phyloP scores from a whole-genome alignment of 35 echinoderm and acorn worm genomes.

The Heliocidaris erythrogramma region DNA sequence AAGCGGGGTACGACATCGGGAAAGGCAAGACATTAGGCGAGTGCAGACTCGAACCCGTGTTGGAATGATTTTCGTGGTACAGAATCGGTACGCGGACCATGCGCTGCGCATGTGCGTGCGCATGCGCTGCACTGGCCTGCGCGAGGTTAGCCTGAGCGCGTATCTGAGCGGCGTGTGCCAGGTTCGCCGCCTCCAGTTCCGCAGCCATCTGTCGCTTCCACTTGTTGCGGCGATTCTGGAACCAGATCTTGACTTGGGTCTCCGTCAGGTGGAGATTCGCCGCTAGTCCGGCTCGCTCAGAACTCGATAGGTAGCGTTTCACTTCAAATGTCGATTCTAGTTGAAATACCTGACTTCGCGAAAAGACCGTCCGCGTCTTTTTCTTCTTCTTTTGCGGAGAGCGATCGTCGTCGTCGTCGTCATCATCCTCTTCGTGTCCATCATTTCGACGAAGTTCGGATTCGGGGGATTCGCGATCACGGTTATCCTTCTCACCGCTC shows the following conservation, averaged over 20 bases:
- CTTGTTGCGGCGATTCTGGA: slow-evolving; percentile 96
- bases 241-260: slow-evolving; percentile 99
- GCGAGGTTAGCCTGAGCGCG: slow-evolving; percentile 70
- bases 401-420: slow-evolving; percentile 60
- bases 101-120: slow-evolving; percentile 70
- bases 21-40: slow-evolving; percentile 38
- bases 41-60: slow-evolving; percentile 23
- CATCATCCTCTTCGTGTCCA: slow-evolving; percentile 44
- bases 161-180: slow-evolving; percentile 81
- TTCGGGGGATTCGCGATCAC: slow-evolving; percentile 34
- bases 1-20: slow-evolving; percentile 11
- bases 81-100: slow-evolving; percentile 95
- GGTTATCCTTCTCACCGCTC: not conserved
- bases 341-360: slow-evolving; percentile 97
- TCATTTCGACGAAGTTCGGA: not conserved
- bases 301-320: slow-evolving; percentile 96
- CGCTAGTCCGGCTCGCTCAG: slow-evolving; percentile 89
- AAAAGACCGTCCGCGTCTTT: slow-evolving; percentile 96
- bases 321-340: slow-evolving; percentile 97
- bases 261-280: slow-evolving; percentile 90
- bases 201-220: slow-evolving; percentile 98
- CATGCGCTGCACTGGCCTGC: slow-evolving; percentile 57
- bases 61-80: slow-evolving; percentile 81
- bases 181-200: slow-evolving; percentile 93
- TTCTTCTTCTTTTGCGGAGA: slow-evolving; percentile 84